A percentile compares a stretch with the other conserved stretches of the same genome.
Conservation (phyloP, 2,888 invertebrate species). For the Nasonia oneida region DNA sequence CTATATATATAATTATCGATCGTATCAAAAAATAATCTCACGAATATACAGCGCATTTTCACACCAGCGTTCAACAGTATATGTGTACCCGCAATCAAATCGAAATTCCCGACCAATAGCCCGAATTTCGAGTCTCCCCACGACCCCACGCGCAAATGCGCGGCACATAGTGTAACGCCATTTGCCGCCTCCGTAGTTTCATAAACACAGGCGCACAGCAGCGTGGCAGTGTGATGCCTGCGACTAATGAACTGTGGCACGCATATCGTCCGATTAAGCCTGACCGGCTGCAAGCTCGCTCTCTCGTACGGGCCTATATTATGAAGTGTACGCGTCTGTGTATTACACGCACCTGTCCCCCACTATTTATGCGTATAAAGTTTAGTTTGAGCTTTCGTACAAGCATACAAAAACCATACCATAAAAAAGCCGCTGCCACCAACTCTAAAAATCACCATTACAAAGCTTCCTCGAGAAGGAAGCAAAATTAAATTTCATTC, state of each 20-base stretch:
- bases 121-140: background rate
- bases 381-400: no score
- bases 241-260: slow-evolving; percentile 75
- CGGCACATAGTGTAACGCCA: background rate
- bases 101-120: background rate
- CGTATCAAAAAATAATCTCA: no score
- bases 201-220: slow-evolving; percentile 21
- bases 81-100: no score
- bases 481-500: background rate
- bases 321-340: no score
- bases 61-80: no score
- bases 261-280: slow-evolving; percentile 74
- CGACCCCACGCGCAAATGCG: background rate
- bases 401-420: no score
- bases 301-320: background rate
- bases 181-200: slow-evolving; percentile 12
- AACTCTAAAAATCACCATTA: no score
- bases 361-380: no score
- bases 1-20: no score
- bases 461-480: background rate
- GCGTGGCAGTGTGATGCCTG: slow-evolving; percentile 65
- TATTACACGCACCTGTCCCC: background rate
- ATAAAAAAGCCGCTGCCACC: no score
- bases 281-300: slow-evolving; percentile 9
- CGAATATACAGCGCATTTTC: no score